These are phyloP conservation scores for Procambarus virginalis DNA, from an alignment of 1,140 invertebrate genomes.

Conservation along the genomic window DNA sequence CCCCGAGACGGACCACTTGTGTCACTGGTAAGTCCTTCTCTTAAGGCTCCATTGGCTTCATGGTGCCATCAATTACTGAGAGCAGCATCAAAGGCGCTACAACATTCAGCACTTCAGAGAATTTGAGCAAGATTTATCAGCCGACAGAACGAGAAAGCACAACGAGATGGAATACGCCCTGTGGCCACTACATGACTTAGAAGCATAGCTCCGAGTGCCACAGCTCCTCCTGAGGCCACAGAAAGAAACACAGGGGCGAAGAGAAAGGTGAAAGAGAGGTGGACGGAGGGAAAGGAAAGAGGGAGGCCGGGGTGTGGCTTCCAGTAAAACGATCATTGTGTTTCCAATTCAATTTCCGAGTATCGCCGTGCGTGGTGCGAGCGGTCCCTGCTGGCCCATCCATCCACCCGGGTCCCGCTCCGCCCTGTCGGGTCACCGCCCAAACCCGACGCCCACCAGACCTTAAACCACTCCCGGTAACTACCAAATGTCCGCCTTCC, in stretches of 20 bases:
- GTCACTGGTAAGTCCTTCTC: not conserved
- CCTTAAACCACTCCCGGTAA: slow-evolving; percentile 7
- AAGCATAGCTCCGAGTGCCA: not conserved
- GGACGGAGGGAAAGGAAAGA: slow-evolving; percentile 17
- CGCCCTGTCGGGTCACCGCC: slow-evolving; percentile 31
- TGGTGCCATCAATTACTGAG: not conserved
- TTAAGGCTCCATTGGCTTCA: not conserved
- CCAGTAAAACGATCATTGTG: slow-evolving; percentile 68
- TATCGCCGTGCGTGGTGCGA: slow-evolving; percentile 58
- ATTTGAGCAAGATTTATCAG: too few species aligned
- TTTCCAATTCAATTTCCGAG: slow-evolving; percentile 68
- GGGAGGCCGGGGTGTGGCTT: slow-evolving; percentile 55
- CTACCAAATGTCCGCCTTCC: not conserved
- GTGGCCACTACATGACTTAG: not conserved
- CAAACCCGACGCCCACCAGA: slow-evolving; percentile 10
- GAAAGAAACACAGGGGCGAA: not conserved
- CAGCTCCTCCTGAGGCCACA: not conserved
- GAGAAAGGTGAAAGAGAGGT: slow-evolving; percentile 1
- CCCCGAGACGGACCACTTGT: not conserved
- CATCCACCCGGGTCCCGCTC: slow-evolving; percentile 33
- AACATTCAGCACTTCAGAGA: not conserved
- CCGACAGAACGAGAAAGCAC: not conserved
- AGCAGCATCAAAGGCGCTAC: not conserved
- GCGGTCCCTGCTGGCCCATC: slow-evolving; percentile 65
- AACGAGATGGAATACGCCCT: too few species aligned